Evolutionary conservation across 2,888 invertebrate genomes (phyloP).

Genomic region (Lithophane socia): DNA sequence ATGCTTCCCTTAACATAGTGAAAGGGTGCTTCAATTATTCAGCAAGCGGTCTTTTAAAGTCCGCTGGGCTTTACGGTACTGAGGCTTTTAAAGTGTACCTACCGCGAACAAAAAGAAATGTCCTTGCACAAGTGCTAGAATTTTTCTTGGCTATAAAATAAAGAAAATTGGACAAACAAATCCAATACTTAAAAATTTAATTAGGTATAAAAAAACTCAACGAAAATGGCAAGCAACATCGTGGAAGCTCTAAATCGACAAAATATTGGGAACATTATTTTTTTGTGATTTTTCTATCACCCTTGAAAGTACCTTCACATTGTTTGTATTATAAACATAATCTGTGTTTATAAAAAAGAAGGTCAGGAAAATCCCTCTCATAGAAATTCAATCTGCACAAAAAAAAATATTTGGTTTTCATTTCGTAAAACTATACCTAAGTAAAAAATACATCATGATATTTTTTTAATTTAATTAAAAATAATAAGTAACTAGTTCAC

Average conservation of each 20-base stretch:
- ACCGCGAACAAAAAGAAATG: background rate
- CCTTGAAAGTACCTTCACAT: too few relatives aligned
- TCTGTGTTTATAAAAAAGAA: background rate
- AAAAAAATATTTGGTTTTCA: background rate
- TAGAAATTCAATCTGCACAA: background rate
- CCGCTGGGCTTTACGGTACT: constrained; percentile 15
- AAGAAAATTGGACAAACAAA: background rate
- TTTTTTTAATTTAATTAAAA: background rate
- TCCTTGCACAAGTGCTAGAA: background rate
- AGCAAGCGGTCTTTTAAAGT: constrained; percentile 27
- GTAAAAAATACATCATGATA: background rate
- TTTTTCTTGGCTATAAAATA: background rate
- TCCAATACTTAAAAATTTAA: too few relatives aligned
- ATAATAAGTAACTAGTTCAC: too few relatives aligned
- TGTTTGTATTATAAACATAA: background rate
- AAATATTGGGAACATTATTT: too few relatives aligned
- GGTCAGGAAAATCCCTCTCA: background rate
- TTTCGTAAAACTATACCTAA: background rate
- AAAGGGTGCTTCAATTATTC: constrained; percentile 44
- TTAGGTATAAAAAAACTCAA: background rate
- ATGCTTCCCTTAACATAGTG: constrained; percentile 28
- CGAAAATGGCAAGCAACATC: background rate
- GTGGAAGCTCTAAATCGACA: too few relatives aligned
- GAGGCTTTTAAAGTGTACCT: background rate
- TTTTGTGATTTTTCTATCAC: too few relatives aligned